These are phyloP conservation scores for Pardalotus punctatus DNA, from an alignment of 2,113 vertebrate genomes.

Conservation along the genomic window DNA sequence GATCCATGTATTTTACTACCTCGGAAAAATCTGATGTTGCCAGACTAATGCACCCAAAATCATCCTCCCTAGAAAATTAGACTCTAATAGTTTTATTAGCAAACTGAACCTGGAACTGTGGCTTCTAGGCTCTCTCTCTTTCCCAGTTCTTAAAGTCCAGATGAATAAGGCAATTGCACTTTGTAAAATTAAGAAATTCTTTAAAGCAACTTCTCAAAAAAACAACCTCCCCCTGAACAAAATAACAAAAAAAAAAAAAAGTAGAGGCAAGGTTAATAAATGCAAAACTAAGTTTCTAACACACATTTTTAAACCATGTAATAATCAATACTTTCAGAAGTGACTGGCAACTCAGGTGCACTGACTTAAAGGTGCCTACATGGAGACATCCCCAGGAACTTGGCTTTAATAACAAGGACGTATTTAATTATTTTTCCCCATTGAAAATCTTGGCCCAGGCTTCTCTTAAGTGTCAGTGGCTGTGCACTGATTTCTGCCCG, in stretches of 20 bases:
- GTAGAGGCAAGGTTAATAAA: too few relatives aligned
- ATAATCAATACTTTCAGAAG: neutral
- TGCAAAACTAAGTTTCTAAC: neutral
- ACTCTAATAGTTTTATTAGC: neutral
- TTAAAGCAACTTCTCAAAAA: neutral
- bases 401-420: neutral
- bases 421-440: neutral
- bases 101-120: neutral
- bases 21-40: neutral
- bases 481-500: neutral
- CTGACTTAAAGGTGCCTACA: neutral
- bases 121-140: neutral
- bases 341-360: neutral
- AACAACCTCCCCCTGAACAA: rapidly evolving
- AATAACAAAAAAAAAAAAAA: too few relatives aligned
- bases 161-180: neutral
- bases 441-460: neutral
- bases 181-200: neutral
- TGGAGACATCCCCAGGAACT: neutral
- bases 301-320: neutral
- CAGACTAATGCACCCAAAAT: neutral
- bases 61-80: neutral
- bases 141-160: neutral
- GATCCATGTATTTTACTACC: neutral
- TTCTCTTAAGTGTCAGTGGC: neutral